Evolutionary conservation across 2,113 vertebrate genomes (phyloP).

Genomic region (Solea senegalensis): DNA sequence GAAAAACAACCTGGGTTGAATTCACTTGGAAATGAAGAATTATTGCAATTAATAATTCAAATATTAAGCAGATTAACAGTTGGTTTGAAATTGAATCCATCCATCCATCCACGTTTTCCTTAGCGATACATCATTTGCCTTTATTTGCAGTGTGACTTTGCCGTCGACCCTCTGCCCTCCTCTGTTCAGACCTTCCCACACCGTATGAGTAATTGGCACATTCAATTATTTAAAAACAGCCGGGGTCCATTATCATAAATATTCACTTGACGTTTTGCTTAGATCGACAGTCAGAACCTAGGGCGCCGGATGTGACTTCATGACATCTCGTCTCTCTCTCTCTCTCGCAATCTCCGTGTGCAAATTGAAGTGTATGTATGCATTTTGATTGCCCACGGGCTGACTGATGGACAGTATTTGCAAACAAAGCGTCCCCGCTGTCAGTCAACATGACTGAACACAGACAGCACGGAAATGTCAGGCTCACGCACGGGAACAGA

Average conservation of each 20-base stretch:
- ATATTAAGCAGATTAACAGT: neutral
- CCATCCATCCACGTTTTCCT: constrained; percentile 8
- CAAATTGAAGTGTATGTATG: constrained; percentile 5
- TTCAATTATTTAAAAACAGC: constrained; percentile 74
- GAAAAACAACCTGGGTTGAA: neutral
- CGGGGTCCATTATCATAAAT: constrained; percentile 73
- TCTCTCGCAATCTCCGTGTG: too few species aligned
- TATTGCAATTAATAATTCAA: constrained; percentile 7
- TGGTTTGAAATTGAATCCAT: neutral
- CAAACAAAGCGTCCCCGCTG: constrained; percentile 59
- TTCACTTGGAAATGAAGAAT: neutral
- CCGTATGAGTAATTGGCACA: constrained; percentile 71
- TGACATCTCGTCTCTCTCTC: constrained; percentile 29
- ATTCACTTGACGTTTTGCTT: constrained; percentile 70
- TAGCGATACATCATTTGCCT: neutral
- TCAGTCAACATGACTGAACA: constrained; percentile 64
- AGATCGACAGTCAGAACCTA: constrained; percentile 72
- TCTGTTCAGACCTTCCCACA: constrained; percentile 39
- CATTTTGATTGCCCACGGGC: constrained; percentile 46
- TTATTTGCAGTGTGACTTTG: constrained; percentile 41
- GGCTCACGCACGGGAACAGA: constrained; percentile 36
- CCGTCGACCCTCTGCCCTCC: constrained; percentile 65
- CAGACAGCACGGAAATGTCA: constrained; percentile 74
- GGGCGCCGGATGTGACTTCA: constrained; percentile 50
- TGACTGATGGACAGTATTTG: constrained; percentile 76